A percentile compares a stretch with the other conserved stretches of the same genome.
These are phyloP conservation scores for Pelusios castaneus DNA, from an alignment of 2,113 vertebrate species.

Conservation along the genomic window DNA sequence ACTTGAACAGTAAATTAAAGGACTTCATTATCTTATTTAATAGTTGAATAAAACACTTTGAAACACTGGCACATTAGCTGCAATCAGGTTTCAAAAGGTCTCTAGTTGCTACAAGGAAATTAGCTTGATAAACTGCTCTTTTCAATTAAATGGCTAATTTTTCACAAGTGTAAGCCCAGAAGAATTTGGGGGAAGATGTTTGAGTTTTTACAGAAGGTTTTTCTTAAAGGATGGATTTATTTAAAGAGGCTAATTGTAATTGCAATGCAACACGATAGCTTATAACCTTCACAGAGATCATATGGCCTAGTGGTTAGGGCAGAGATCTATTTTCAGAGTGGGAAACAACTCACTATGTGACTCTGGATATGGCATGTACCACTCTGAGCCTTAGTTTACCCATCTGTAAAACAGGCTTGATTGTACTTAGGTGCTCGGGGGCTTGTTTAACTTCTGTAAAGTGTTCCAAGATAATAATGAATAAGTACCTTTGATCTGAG, in stretches of 20 bases:
- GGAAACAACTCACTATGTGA: not conserved
- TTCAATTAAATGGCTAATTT: conserved; percentile 45
- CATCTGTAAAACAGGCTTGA: conserved; percentile 16
- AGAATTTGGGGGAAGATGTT: not conserved
- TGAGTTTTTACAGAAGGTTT: not conserved
- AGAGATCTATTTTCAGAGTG: not conserved
- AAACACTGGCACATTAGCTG: conserved; percentile 36
- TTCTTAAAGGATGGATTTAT: conserved; percentile 10
- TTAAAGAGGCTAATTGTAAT: not conserved
- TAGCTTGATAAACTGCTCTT: conserved; percentile 36
- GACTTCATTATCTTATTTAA: conserved; percentile 53
- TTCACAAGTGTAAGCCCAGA: conserved; percentile 25
- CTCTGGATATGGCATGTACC: not conserved
- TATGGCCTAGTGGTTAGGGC: not conserved
- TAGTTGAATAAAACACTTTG: conserved; percentile 58
- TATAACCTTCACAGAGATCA: not conserved
- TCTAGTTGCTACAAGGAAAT: conserved; percentile 63
- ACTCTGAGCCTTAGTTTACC: conserved; percentile 35
- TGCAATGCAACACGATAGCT: not conserved
- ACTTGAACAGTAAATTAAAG: conserved; percentile 61
- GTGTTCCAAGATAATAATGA: conserved; percentile 52
- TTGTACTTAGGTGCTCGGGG: conserved; percentile 22
- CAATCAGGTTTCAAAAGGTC: conserved; percentile 67
- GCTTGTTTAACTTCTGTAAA: conserved; percentile 38
- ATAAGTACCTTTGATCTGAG: conserved; percentile 52